Conservation (phyloP, 2,113 vertebrate genomes). For the Drymodes brunneopygia region DNA sequence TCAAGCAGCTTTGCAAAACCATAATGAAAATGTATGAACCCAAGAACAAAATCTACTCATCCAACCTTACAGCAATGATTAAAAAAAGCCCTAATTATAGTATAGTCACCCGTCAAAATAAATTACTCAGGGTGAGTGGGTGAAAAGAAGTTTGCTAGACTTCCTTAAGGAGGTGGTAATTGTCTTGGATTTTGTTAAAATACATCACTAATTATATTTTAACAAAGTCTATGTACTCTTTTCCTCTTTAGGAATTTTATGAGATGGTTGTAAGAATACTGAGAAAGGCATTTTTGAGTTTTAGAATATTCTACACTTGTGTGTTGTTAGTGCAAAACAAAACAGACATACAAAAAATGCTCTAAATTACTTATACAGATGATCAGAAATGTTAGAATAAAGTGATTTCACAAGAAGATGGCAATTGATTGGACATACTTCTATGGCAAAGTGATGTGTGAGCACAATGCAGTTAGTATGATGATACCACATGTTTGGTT, state of each 20-base stretch:
- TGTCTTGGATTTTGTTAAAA: constrained; percentile 49
- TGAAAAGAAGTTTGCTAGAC: constrained; percentile 31
- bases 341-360: background rate
- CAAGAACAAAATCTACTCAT: constrained; percentile 33
- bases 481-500: background rate
- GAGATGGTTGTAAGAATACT: background rate
- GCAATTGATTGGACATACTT: background rate
- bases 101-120: constrained; percentile 58
- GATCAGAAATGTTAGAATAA: background rate
- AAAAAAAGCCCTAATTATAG: constrained; percentile 35
- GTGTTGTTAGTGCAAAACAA: background rate
- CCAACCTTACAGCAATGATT: background rate
- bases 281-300: background rate
- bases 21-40: constrained; percentile 47
- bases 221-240: background rate
- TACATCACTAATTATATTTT: constrained; percentile 35
- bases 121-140: constrained; percentile 49
- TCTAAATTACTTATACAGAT: background rate
- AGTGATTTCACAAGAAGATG: background rate
- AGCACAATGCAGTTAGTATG: background rate
- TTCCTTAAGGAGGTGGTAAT: constrained; percentile 35
- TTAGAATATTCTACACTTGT: background rate
- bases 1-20: constrained; percentile 5
- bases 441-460: background rate
- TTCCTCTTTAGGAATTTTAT: background rate